Base-by-base conservation (phyloP, 2,797 vertebrate genomes). In the Leptoclinus maculatus region DNA sequence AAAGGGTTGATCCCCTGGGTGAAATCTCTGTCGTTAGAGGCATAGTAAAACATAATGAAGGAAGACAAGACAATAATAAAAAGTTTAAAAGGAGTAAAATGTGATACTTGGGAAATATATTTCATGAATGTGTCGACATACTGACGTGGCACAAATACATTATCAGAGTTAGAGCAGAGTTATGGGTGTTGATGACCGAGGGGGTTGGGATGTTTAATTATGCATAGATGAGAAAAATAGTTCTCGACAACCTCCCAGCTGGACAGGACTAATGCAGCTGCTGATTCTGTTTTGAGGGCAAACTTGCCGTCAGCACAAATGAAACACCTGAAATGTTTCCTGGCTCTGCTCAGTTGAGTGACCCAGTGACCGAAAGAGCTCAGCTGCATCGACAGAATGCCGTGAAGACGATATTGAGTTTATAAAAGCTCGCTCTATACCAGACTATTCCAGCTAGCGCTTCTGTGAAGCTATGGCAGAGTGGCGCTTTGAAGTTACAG, bases 231-330 rank as follows among this genome's bases (percentile, higher is more conserved):
- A 87, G 69, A 82, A 66, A 90, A 84, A 91, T 25, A 19, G 58
- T 60, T 87, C 70, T 83, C 6, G 79, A 89, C 82, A 88, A 67
- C 66, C 62, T 84, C 76, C 60, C 89, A 88, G 82, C 82, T 93
- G 88, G 82, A 83, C 74, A 14, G 59, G 23, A 70, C 69, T 51
- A 51, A 69, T 78, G 82, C 82, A 89, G 87, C 80, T 85, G 81
- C 78, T 66, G 51, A 74, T 71, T 76, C 69, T 41, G 72, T 82
- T 78, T 21, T 17, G 5, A 78, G 71, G 69, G 66, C 60, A 83
- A 86, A 85, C 45, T 57, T 13, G 53, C 64, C 25, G 27, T 83
- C 78, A 70, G 85, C 79, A 75, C 23, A 78, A 81, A 82, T 71
- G 29, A 89, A 89, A 75, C 41, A 83, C 74, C 70, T 76, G 43